Base-by-base conservation (phyloP, 2,888 invertebrate genomes). In the Dyspetes luteomarginatus region DNA sequence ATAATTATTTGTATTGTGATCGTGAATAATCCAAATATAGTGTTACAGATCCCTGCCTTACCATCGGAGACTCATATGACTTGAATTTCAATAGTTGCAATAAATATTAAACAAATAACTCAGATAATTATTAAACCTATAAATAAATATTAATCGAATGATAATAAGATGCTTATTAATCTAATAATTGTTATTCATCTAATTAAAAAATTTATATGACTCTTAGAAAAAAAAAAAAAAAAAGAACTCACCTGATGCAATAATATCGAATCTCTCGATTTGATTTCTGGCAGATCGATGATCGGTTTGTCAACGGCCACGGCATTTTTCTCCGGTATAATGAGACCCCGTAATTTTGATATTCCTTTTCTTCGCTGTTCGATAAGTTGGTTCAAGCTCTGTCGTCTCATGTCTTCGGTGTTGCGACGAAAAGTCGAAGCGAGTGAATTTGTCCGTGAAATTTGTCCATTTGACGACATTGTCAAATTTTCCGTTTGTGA, bases 261-360 rank as follows among this genome's bases (percentile, higher is more conserved):
- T 4, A 90, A 78, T 83, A 91, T 91, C 36, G 94, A 94, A 87
- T 95, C 95, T 84, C 94, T 94, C 86, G 96, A 96, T 92, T 96
- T 96, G 69, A 97, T 97, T 93, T 96, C 96, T 0, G 97, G 97
- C 87, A 97, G 93, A 92, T 97, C 96, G 60, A 96, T 93, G 67
- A 95, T 94, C 43, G 95, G 94, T 19, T 95, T 94, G 72, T 92
- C 86, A 78, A 91, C 82, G 2, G 92, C 90, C 83, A 94, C 93
- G 24, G 93, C 92, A 12, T 94, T 93, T 80, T 94, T 93, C 87
- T 97, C 97, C 3, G 97, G 97, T 89, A 98, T 98, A 36, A 97
- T 96, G 86, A 98, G 93, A n/a, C 97, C 97, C 88, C 97, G 94
- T 78, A 98, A 92, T 92, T 97, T 97, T 1, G 97, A 96, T 92